These are phyloP conservation scores for Rostratula benghalensis DNA, from an alignment of 2,113 vertebrate species.

Conservation along the genomic window DNA sequence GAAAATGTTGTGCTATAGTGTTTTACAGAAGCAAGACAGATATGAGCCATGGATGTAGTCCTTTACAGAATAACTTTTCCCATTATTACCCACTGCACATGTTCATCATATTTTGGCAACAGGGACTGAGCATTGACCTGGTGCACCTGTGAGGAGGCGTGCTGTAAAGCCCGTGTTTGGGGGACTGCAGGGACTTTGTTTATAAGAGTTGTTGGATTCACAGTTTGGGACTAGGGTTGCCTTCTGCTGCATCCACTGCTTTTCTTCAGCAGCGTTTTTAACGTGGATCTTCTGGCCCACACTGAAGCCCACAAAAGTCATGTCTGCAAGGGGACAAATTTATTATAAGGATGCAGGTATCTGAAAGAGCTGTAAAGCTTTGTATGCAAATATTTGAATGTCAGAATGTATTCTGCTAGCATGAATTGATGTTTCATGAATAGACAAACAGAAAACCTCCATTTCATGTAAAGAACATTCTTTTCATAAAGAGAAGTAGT, in stretches of 20 bases:
- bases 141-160: fast-evolving
- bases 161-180: background rate
- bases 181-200: background rate
- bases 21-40: background rate
- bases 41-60: background rate
- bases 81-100: background rate
- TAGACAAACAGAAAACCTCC: background rate
- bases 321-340: background rate
- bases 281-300: background rate
- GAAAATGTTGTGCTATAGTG: background rate
- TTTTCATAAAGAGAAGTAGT: background rate
- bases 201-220: background rate
- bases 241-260: background rate
- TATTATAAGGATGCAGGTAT: background rate
- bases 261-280: background rate
- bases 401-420: background rate
- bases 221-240: background rate
- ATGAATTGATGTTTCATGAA: background rate
- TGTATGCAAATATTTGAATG: background rate
- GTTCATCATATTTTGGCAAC: background rate
- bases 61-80: background rate
- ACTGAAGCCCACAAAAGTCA: background rate
- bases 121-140: background rate
- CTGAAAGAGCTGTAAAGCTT: background rate
- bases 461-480: background rate